Evolutionary conservation across 2,113 vertebrate genomes (phyloP).

Genomic region (Okapia johnstoni): DNA sequence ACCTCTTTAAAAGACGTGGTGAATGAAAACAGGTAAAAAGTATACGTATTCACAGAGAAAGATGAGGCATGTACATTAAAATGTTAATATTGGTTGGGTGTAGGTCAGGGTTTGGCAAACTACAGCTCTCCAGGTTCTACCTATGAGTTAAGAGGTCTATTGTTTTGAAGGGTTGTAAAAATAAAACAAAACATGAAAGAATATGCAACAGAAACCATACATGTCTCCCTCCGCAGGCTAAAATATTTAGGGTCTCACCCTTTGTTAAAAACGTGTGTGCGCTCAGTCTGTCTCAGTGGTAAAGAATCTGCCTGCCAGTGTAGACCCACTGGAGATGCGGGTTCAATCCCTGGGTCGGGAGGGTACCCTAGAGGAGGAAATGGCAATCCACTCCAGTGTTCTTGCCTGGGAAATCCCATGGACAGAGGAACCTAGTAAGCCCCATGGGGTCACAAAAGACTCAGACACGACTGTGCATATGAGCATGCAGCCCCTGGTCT

Average conservation of each 20-base stretch:
- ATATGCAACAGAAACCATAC: neutral
- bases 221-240: neutral
- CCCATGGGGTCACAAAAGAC: neutral
- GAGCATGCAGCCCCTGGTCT: neutral
- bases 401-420: neutral
- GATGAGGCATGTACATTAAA: neutral
- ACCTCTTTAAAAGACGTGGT: neutral
- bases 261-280: neutral
- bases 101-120: neutral
- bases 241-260: neutral
- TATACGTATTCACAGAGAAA: neutral
- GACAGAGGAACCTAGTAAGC: neutral
- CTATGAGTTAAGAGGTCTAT: slow-evolving; percentile 10
- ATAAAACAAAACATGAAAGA: neutral
- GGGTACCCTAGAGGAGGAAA: neutral
- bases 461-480: neutral
- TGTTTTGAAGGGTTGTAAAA: neutral
- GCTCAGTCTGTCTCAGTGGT: neutral
- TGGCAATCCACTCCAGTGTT: neutral
- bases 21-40: slow-evolving; percentile 3
- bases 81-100: neutral
- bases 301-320: neutral
- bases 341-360: neutral
- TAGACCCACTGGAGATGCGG: neutral
- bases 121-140: neutral